phyloP scores from a whole-genome alignment of 2,888 invertebrate genomes.

The Alcis repandata region DNA sequence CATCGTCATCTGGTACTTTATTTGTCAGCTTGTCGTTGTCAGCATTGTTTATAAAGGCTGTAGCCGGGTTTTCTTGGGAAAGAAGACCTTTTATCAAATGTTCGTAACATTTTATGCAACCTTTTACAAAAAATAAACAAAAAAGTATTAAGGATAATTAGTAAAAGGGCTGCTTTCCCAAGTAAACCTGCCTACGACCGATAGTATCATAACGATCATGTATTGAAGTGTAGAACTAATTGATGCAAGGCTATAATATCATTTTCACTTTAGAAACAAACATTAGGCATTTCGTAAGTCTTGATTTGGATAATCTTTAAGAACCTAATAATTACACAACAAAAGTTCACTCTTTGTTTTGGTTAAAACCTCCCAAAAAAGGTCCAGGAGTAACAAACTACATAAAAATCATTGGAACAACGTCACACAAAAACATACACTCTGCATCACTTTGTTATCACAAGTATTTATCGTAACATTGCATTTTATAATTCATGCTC shows the following conservation, averaged over 20 bases:
- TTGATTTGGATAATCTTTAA: conserved; percentile 1
- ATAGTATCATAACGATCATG: conserved; percentile 42
- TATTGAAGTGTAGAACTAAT: neutral
- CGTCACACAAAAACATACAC: neutral
- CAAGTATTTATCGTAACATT: conserved; percentile 28
- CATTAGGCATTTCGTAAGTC: neutral
- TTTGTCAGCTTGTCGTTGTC: conserved; percentile 41
- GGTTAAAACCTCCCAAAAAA: too few relatives aligned
- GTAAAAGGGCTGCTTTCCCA: too few relatives aligned
- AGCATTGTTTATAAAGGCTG: conserved; percentile 62
- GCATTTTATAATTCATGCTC: conserved; percentile 49
- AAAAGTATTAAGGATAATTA: too few relatives aligned
- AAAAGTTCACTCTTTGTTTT: too few relatives aligned
- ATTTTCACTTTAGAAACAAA: neutral
- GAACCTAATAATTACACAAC: too few relatives aligned
- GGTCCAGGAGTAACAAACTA: neutral
- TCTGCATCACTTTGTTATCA: conserved; percentile 8
- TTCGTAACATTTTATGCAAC: too few relatives aligned
- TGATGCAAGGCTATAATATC: neutral
- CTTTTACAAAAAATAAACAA: too few relatives aligned
- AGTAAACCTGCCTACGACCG: too few relatives aligned
- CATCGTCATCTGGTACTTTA: conserved; percentile 50
- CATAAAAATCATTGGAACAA: neutral
- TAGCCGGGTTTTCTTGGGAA: too few relatives aligned
- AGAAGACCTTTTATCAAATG: too few relatives aligned